phyloP scores from a whole-genome alignment of 2,797 vertebrate genomes.

The Coilia nasus region DNA sequence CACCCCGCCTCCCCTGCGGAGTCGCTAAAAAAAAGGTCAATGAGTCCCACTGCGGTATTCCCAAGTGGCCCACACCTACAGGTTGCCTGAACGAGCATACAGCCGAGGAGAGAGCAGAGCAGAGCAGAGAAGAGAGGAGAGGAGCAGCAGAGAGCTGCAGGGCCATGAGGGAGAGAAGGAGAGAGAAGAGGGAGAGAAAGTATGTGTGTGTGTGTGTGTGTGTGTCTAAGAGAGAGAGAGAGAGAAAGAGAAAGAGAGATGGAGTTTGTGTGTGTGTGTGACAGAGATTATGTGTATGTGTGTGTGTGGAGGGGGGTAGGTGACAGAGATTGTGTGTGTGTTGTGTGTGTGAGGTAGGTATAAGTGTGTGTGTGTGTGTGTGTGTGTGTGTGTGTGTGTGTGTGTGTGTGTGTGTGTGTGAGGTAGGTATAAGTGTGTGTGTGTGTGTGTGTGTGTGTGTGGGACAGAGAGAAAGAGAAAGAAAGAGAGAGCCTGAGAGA shows the following conservation, averaged over 20 bases:
- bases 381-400: not conserved
- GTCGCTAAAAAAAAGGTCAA: not conserved
- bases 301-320: no score
- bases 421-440: not conserved
- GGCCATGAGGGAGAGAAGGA: not conserved
- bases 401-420: not conserved
- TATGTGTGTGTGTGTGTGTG: not conserved
- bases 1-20: not conserved
- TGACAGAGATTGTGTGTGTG: no score
- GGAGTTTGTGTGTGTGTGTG: not conserved
- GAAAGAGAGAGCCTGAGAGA: not conserved
- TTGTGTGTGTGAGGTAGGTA: no score
- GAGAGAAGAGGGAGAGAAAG: no score
- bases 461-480: not conserved
- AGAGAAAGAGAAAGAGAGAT: no score
- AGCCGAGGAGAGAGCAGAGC: not conserved
- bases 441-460: not conserved
- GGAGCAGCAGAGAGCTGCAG: not conserved
- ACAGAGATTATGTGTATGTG: not conserved
- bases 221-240: no score
- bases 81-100: not conserved
- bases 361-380: not conserved
- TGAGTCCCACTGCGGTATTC: conserved; percentile 16
- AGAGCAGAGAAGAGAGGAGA: no score
- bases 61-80: not conserved